Base-by-base conservation (phyloP, 2,113 vertebrate species). In the Brachyhypopomus occidentalis region DNA sequence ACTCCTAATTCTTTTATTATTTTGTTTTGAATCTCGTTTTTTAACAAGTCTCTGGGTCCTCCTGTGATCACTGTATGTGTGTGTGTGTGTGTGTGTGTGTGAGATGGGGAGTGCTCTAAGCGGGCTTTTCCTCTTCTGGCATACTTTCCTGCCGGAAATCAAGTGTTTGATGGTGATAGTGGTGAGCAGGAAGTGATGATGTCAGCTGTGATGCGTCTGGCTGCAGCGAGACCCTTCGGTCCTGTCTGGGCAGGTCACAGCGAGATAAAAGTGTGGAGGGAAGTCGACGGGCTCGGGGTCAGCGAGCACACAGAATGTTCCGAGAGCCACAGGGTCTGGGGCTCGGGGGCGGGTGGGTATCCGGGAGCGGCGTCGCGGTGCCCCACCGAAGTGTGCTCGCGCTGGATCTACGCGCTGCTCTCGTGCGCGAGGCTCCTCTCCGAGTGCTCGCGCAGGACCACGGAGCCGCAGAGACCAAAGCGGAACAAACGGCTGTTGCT, bases 141-240 rank as follows among this genome's bases (percentile, higher is more conserved):
- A 86, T 2, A 17, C 87, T 88, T 90, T 91, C 90, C 89, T 69
- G 30, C 91, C 85, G 91, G 93, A 95, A 95, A 92, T 92, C 83
- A 92, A 94, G 90, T 92, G 91, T 90, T 88, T 82, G 89, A 93
- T 90, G 90, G 91, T 92, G 94, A 95, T 94, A 94, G 92, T 88
- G 88, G 84, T 55, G 74, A 86, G 88, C 91, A 94, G 95, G 95
- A 96, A 95, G 91, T 84, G 85, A 88, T 89, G 89, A 82, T 93
- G 93, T 90, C 92, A 92, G 87, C 55, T 19, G 59, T 62, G 70
- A 23, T 56, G 25, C 71, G 8, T 23, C 70, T 48, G 76, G 67
- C 79, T 48, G 59, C 63, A 59, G 66, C 20, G 5, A 8, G 9
- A 17, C n/a, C 55, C 56, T 41, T 16, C n/a, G 85, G 80, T 76